Evolutionary conservation across 2,797 vertebrate genomes (phyloP).

Genomic region (Hippoglossus hippoglossus): DNA sequence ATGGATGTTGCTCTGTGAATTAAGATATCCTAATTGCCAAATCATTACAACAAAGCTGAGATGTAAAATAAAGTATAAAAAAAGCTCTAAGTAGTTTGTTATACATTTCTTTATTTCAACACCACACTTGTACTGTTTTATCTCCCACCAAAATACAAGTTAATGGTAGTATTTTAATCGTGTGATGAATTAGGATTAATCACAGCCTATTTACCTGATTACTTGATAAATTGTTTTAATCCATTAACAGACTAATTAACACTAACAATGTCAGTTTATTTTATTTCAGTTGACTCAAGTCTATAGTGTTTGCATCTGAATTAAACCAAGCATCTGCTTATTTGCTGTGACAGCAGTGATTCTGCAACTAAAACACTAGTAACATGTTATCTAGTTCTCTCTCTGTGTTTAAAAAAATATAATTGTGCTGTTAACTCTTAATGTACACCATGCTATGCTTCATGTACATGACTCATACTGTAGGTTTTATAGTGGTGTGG

Average conservation of each 20-base stretch:
- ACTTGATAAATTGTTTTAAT: too few species aligned
- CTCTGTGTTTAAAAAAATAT: constrained; percentile 20
- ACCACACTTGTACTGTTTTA: too few species aligned
- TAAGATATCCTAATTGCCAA: too few species aligned
- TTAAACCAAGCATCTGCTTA: constrained; percentile 12
- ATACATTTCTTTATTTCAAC: too few species aligned
- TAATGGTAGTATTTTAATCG: too few species aligned
- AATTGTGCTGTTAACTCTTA: constrained; percentile 14
- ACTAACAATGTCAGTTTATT: constrained; percentile 3
- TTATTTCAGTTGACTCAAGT: constrained; percentile 17
- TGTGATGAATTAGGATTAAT: too few species aligned
- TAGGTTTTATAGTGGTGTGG: not conserved
- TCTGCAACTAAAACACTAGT: not conserved
- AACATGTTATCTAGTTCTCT: too few species aligned
- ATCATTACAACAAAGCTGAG: too few species aligned
- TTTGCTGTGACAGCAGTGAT: constrained; percentile 16
- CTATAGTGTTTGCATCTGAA: constrained; percentile 31
- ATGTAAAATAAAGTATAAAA: not conserved
- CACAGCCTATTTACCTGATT: too few species aligned
- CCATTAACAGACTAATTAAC: not conserved
- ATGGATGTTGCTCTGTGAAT: too few species aligned
- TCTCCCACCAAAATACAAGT: too few species aligned
- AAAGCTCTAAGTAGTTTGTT: not conserved
- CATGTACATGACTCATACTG: constrained; percentile 14
- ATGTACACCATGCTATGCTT: constrained; percentile 28